A percentile compares a stretch with the other conserved stretches of the same genome.
Evolutionary conservation across 1,140 invertebrate genomes (phyloP).

Genomic region (Panagrolaimus sp.): DNA sequence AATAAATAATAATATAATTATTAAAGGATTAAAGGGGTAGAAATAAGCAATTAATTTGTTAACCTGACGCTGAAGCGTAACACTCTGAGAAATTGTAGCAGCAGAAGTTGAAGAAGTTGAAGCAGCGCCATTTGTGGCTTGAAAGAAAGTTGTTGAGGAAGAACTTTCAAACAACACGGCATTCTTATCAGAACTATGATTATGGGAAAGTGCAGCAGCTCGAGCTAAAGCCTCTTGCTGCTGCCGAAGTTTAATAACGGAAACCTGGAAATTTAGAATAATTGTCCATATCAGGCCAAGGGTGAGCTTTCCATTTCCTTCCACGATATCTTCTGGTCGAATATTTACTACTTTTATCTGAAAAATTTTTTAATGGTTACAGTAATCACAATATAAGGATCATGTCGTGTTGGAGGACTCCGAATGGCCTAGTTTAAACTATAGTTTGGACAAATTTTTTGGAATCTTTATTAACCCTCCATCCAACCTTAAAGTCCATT

Average conservation of each 20-base stretch:
- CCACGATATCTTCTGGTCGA: conserved; percentile 94
- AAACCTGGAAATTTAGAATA: conserved; percentile 60
- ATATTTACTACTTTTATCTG: conserved; percentile 92
- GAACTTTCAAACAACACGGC: neutral
- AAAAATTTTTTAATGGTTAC: conserved; percentile 25
- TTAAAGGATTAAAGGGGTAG: neutral
- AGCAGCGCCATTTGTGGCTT: neutral
- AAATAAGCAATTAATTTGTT: conserved; percentile 9
- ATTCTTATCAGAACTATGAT: neutral
- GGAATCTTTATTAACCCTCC: no score
- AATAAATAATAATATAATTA: neutral
- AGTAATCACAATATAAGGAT: neutral
- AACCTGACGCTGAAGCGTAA: conserved; percentile 6
- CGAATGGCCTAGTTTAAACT: neutral
- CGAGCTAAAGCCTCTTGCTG: conserved; percentile 21
- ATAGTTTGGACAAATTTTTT: neutral
- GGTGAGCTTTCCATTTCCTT: conserved; percentile 97
- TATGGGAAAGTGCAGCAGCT: neutral
- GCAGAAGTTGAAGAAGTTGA: neutral
- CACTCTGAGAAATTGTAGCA: conserved; percentile 11
- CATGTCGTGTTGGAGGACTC: no score
- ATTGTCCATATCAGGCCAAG: conserved; percentile 93
- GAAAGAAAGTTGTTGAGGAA: neutral
- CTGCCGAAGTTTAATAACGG: conserved; percentile 52
- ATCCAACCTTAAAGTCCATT: no score